Conservation (phyloP, 2,113 vertebrate species). For the Lynx canadensis region DNA sequence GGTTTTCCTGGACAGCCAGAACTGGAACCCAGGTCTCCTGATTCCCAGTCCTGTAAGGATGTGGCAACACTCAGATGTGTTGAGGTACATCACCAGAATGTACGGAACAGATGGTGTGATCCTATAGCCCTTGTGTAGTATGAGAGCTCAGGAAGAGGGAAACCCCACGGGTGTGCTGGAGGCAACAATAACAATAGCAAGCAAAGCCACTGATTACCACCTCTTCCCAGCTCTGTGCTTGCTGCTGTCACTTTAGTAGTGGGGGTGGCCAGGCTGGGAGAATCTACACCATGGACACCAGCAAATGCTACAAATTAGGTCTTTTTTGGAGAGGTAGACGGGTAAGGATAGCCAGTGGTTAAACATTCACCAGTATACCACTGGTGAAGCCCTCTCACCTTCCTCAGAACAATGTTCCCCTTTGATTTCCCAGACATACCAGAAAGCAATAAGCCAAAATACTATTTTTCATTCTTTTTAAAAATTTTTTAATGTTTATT, state of each 20-base stretch:
- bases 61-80: background rate
- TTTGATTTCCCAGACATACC: background rate
- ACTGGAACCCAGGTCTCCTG: background rate
- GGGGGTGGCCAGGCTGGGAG: background rate
- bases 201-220: accelerated
- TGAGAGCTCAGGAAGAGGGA: background rate
- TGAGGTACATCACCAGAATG: accelerated
- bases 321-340: background rate
- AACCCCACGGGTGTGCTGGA: background rate
- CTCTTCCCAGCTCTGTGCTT: background rate
- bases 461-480: background rate
- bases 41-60: background rate
- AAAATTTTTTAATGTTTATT: too few species aligned
- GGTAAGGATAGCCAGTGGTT: background rate
- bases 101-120: background rate
- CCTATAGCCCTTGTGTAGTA: background rate
- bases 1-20: background rate
- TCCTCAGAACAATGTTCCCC: background rate
- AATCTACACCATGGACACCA: background rate
- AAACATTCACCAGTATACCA: background rate
- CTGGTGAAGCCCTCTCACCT: background rate
- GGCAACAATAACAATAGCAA: background rate
- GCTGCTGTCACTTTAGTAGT: background rate
- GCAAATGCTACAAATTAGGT: background rate
- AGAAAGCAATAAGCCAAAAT: background rate